These are phyloP conservation scores for Philereme vetulata DNA, from an alignment of 2,888 invertebrate species.

Conservation along the genomic window DNA sequence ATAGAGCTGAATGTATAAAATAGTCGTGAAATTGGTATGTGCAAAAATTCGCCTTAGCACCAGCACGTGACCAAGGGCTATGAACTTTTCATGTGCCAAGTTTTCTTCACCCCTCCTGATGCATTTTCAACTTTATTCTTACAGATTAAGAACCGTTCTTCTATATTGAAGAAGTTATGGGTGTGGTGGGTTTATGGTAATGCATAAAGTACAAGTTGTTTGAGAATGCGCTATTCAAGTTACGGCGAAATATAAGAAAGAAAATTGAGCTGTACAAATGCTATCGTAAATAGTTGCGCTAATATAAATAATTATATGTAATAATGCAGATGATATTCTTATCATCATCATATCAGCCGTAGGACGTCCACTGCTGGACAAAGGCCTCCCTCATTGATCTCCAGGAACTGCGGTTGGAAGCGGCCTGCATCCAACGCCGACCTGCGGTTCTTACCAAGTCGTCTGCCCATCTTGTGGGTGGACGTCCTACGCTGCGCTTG, in stretches of 20 bases:
- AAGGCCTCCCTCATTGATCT: too few species aligned
- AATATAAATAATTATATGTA: conserved; percentile 3
- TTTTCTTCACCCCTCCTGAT: conserved; percentile 40
- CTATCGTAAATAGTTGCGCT: conserved; percentile 7
- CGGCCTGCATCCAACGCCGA: too few species aligned
- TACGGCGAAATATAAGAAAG: conserved; percentile 16
- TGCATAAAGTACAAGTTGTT: conserved; percentile 25
- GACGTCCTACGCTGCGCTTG: too few species aligned
- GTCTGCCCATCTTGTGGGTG: too few species aligned
- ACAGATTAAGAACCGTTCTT: conserved; percentile 15
- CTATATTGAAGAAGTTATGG: conserved; percentile 7
- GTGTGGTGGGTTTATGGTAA: conserved; percentile 34
- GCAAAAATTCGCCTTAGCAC: conserved; percentile 42
- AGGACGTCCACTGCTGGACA: too few species aligned
- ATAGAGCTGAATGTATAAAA: neutral
- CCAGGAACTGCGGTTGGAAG: too few species aligned
- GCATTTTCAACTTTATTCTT: conserved; percentile 36
- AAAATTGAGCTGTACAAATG: conserved; percentile 14
- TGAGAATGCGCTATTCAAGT: conserved; percentile 28
- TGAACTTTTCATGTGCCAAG: conserved; percentile 54
- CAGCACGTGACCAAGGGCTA: conserved; percentile 49
- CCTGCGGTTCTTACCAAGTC: too few species aligned
- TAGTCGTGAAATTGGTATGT: conserved; percentile 23
- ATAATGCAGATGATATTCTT: neutral
- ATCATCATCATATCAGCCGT: too few species aligned